phyloP scores from a whole-genome alignment of 2,888 invertebrate species.

The Luperina testacea region DNA sequence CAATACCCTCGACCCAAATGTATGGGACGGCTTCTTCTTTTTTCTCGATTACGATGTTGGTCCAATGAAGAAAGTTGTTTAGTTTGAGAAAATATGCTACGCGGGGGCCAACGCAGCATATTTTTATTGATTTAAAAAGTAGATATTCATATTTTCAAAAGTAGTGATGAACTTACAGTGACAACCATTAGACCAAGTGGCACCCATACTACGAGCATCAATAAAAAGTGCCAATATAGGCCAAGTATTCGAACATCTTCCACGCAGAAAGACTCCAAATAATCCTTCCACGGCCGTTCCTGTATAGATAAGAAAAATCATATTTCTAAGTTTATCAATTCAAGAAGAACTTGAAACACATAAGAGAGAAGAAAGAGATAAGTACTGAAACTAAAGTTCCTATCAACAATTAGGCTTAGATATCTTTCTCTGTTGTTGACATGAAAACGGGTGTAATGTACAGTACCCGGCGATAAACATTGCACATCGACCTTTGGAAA shows the following conservation, averaged over 20 bases:
- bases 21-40: too few relatives aligned
- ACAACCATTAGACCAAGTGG: constrained; percentile 93
- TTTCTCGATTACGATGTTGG: too few relatives aligned
- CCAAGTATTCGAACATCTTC: constrained; percentile 92
- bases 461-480: too few relatives aligned
- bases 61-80: too few relatives aligned
- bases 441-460: background rate
- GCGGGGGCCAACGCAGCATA: too few relatives aligned
- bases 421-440: background rate
- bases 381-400: background rate
- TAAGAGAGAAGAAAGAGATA: background rate
- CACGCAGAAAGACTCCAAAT: constrained; percentile 93
- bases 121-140: too few relatives aligned
- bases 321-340: background rate
- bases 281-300: constrained; percentile 94
- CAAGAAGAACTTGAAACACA: background rate
- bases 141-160: too few relatives aligned
- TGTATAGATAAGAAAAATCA: constrained; percentile 68
- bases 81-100: too few relatives aligned
- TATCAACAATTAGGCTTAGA: background rate
- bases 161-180: constrained; percentile 89
- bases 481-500: too few relatives aligned
- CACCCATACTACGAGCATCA: constrained; percentile 94
- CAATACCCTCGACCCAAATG: too few relatives aligned
- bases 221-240: constrained; percentile 94